These are phyloP conservation scores for Crotalus horridus DNA, from an alignment of 2,113 vertebrate genomes.

Conservation along the genomic window DNA sequence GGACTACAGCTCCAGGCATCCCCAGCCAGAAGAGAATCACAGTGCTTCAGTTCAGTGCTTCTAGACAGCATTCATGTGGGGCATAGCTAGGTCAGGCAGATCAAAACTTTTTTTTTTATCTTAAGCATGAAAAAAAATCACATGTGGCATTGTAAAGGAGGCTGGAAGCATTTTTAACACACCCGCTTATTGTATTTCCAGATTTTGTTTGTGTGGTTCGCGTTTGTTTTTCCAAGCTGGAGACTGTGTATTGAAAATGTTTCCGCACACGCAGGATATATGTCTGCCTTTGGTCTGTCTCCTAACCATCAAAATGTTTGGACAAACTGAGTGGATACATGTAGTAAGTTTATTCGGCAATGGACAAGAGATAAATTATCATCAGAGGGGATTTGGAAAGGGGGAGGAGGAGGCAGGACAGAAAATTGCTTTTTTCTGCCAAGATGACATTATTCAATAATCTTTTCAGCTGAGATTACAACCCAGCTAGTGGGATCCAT, in stretches of 20 bases:
- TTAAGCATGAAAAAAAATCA: background rate
- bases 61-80: background rate
- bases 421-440: background rate
- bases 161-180: background rate
- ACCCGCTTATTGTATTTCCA: background rate
- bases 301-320: background rate
- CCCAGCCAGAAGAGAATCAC: background rate
- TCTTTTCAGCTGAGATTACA: background rate
- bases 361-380: background rate
- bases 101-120: background rate
- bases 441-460: constrained; percentile 1
- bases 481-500: background rate
- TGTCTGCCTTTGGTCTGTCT: background rate
- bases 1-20: background rate
- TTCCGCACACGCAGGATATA: background rate
- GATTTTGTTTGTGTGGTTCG: background rate
- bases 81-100: background rate
- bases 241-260: background rate
- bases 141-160: background rate
- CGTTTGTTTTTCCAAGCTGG: background rate
- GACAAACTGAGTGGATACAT: background rate
- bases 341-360: background rate
- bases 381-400: background rate
- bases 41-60: background rate
- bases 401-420: background rate